phyloP scores from a whole-genome alignment of 2,888 invertebrate genomes.

The Micropterix aruncella region DNA sequence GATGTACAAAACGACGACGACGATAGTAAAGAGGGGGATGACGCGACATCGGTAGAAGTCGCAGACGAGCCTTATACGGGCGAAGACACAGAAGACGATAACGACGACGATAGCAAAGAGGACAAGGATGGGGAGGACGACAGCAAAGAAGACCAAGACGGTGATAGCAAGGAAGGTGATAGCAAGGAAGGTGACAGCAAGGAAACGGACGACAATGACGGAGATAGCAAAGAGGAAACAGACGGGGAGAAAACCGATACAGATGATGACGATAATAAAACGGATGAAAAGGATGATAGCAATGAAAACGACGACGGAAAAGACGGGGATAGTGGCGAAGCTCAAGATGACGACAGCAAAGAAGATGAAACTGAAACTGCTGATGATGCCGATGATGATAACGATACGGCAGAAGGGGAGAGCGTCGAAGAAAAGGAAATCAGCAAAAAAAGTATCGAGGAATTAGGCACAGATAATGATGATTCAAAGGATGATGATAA shows the following conservation, averaged over 20 bases:
- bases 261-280: conserved; percentile 11
- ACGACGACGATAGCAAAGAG: conserved; percentile 21
- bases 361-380: conserved; percentile 14
- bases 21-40: conserved; percentile 17
- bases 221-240: conserved; percentile 15
- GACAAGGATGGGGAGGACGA: conserved; percentile 22
- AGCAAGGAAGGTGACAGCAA: conserved; percentile 17
- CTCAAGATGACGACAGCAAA: conserved; percentile 12
- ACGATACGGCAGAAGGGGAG: conserved; percentile 17
- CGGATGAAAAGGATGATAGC: conserved; percentile 13
- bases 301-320: conserved; percentile 16
- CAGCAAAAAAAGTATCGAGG: conserved; percentile 10
- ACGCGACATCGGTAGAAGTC: conserved; percentile 28
- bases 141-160: conserved; percentile 10
- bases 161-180: conserved; percentile 15
- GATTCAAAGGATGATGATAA: no score
- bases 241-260: conserved; percentile 15
- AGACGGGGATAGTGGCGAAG: conserved; percentile 18
- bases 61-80: conserved; percentile 35
- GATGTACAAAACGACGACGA: conserved; percentile 11
- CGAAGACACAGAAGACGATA: conserved; percentile 23
- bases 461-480: not conserved
- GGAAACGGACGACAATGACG: conserved; percentile 19
- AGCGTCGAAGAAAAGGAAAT: conserved; percentile 14
- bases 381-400: conserved; percentile 11